Base-by-base conservation (phyloP, 1,140 invertebrate species). In the Helicoverpa zea region DNA sequence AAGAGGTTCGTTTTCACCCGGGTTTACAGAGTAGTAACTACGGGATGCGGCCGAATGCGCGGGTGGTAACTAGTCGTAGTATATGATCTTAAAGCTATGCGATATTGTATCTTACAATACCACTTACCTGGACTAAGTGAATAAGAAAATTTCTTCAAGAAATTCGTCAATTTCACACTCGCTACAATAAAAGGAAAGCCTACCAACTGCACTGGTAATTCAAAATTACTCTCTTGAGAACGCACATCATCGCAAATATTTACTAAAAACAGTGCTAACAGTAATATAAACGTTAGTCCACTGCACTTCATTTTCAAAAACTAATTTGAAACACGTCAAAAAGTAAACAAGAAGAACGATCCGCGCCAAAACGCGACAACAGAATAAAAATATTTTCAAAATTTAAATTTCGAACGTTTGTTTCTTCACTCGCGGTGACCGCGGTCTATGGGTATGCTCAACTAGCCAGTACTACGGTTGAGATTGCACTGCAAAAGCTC, bases 181-280 rank as follows among this genome's bases (percentile, higher is more conserved):
- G 97, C 92, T 30, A 98, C 97, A 82, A 98, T 98, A 56, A 98
- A 96, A 0, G 98, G 98, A 87, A 98, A 98, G 56, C 97, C 98
- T 16, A 98, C 95, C 14, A 98, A 94, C 89, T 98, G 97, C 18
- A 98, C 97, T 10, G 98, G 97, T 59, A 98, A 86, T 86, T 98
- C 97, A 96, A 91, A 98, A 52, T 52, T 51, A 85, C 87, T 77
- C 43, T 92, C 96, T 92, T 87, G 83, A 64, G 88, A 73, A 11
- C 61, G 76, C 63, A 86, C 81, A 80, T 82, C 74, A 64, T 76
- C 61, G 80, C 43, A 30, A 51, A 61, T 86, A 87, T 66, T 82
- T 13, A 87, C n/a, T 63, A 90, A 84, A 63, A 77, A n/a, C 13
- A 89, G 80, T 29, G 88, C 56, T 3, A 87, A 61, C 61, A 76